These are phyloP conservation scores for Columba livia DNA, from an alignment of 2,113 vertebrate genomes.

Conservation along the genomic window DNA sequence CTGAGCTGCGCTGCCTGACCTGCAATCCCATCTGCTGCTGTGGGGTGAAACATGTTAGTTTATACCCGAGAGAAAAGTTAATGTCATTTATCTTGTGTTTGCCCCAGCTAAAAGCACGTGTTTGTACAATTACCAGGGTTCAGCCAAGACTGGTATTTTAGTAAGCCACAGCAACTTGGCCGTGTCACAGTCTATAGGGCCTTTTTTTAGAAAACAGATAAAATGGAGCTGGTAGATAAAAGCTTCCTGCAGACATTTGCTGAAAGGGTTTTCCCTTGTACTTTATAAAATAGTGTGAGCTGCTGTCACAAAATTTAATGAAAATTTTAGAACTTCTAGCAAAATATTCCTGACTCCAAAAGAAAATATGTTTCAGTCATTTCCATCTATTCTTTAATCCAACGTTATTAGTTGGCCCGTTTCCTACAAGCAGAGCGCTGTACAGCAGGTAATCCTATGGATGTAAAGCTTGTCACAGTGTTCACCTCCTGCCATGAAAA, in stretches of 20 bases:
- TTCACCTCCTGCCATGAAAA: neutral
- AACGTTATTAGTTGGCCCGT: neutral
- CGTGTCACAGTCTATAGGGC: neutral
- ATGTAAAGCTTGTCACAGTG: neutral
- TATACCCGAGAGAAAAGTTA: neutral
- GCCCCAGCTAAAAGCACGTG: slow-evolving; percentile 1
- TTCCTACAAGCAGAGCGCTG: neutral
- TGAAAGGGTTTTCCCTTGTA: neutral
- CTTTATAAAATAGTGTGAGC: neutral
- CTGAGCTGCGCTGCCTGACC: neutral
- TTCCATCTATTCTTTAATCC: neutral
- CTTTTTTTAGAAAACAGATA: slow-evolving; percentile 40
- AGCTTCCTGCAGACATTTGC: neutral
- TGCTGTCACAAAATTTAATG: slow-evolving; percentile 3
- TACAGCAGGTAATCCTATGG: neutral
- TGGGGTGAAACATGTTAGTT: neutral
- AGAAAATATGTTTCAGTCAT: neutral
- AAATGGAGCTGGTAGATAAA: slow-evolving; percentile 18
- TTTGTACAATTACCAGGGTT: slow-evolving; percentile 19
- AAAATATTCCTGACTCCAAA: slow-evolving; percentile 9
- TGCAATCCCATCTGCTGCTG: neutral
- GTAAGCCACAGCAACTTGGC: slow-evolving; percentile 42
- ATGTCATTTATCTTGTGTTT: slow-evolving; percentile 10
- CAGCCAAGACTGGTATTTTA: slow-evolving; percentile 41
- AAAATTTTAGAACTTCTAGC: neutral